Conservation (phyloP, 2,113 vertebrate genomes). For the Pelecanoides urinatrix region DNA sequence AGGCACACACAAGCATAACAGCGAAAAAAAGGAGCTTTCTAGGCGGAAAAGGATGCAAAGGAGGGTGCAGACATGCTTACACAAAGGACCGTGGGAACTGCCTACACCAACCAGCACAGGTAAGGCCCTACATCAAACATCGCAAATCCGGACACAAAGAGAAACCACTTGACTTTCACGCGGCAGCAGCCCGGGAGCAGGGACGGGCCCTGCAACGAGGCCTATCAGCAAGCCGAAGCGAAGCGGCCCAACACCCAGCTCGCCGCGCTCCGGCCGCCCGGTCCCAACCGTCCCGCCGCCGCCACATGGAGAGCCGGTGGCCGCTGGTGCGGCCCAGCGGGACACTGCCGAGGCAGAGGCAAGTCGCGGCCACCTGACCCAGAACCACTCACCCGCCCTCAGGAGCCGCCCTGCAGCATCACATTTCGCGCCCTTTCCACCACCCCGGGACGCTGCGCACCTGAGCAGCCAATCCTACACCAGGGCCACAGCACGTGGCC, state of each 20-base stretch:
- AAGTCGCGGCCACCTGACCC: no score
- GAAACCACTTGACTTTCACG: accelerated
- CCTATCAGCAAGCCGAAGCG: accelerated
- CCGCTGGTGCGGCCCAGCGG: no score
- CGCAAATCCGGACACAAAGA: accelerated
- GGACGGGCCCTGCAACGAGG: accelerated
- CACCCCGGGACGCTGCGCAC: no score
- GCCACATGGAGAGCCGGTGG: no score
- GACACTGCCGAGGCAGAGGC: no score
- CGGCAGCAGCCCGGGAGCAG: background rate
- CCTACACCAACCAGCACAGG: accelerated
- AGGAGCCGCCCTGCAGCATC: no score
- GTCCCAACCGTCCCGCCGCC: no score
- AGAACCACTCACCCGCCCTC: no score
- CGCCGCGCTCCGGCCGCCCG: accelerated
- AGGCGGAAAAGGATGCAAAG: accelerated
- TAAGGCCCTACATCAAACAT: accelerated
- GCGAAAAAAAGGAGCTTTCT: accelerated
- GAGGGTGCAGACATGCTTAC: accelerated
- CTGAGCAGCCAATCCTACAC: no score
- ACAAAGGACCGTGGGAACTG: accelerated
- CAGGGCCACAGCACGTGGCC: no score
- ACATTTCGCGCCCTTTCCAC: no score
- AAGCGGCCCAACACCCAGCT: accelerated
- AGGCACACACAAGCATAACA: accelerated